Percentiles rank a stretch among this genome's conserved stretches.
phyloP scores from a whole-genome alignment of 2,113 vertebrate genomes.

The Campylorhamphus procurvoides region DNA sequence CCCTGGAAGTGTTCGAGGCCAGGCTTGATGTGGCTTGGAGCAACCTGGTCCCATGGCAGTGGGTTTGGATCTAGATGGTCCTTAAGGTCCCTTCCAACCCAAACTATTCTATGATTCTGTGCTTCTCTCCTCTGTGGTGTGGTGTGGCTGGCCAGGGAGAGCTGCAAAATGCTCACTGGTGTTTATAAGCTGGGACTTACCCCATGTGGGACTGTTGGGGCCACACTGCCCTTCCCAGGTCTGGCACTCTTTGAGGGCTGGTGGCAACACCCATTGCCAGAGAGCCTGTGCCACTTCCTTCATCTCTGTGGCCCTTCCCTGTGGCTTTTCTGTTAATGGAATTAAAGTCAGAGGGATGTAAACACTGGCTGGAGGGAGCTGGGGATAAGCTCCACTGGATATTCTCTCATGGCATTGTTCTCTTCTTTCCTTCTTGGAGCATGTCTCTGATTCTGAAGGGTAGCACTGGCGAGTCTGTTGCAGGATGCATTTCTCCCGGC shows the following conservation, averaged over 20 bases:
- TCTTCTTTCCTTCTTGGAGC: accelerated
- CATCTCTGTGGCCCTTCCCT: background rate
- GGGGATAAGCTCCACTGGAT: background rate
- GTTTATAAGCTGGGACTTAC: background rate
- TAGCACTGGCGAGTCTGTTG: accelerated
- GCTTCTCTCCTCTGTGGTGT: background rate
- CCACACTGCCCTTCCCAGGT: background rate
- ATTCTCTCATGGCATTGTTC: background rate
- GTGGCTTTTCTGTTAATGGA: background rate
- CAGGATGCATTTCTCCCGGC: background rate
- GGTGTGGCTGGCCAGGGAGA: background rate
- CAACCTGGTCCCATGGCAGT: background rate
- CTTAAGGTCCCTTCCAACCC: background rate
- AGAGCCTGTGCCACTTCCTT: background rate
- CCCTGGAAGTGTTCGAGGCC: background rate
- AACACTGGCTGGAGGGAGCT: background rate
- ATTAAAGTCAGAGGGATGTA: background rate
- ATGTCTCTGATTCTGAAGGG: background rate
- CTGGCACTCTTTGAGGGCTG: accelerated
- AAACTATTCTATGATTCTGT: background rate
- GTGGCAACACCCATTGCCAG: background rate
- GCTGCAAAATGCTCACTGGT: background rate
- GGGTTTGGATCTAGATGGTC: background rate
- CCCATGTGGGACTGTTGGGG: background rate
- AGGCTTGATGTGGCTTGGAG: background rate